Conservation (phyloP, 2,113 vertebrate genomes). For the Danionella cerebrum region DNA sequence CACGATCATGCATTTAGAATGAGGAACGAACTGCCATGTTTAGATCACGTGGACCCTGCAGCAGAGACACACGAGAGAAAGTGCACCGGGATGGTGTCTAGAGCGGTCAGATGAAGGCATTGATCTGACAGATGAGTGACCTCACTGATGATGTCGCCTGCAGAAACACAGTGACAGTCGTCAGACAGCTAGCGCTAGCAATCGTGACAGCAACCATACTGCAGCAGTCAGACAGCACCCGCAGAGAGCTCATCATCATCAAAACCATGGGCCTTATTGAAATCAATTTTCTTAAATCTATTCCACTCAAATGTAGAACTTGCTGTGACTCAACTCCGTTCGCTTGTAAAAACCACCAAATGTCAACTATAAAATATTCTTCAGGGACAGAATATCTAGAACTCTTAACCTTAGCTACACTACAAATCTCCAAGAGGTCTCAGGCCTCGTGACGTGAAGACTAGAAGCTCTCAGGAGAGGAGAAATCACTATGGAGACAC, state of each 20-base stretch:
- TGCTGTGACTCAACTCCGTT: too few relatives aligned
- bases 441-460: too few relatives aligned
- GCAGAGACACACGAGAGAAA: background rate
- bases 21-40: background rate
- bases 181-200: constrained; percentile 5
- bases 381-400: too few relatives aligned
- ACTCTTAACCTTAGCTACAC: too few relatives aligned
- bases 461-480: constrained; percentile 21
- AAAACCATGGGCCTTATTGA: too few relatives aligned
- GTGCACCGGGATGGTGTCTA: background rate
- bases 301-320: too few relatives aligned
- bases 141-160: background rate
- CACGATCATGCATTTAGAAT: background rate
- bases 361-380: too few relatives aligned
- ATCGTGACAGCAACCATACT: constrained; percentile 5
- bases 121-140: background rate
- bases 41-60: background rate
- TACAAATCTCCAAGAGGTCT: too few relatives aligned
- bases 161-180: constrained; percentile 11
- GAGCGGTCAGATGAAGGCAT: background rate
- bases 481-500: constrained; percentile 36
- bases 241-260: background rate
- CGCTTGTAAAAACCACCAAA: too few relatives aligned
- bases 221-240: background rate
- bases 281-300: too few relatives aligned